Conservation (phyloP, 2,888 invertebrate genomes). For the Macrophya alboannulata region DNA sequence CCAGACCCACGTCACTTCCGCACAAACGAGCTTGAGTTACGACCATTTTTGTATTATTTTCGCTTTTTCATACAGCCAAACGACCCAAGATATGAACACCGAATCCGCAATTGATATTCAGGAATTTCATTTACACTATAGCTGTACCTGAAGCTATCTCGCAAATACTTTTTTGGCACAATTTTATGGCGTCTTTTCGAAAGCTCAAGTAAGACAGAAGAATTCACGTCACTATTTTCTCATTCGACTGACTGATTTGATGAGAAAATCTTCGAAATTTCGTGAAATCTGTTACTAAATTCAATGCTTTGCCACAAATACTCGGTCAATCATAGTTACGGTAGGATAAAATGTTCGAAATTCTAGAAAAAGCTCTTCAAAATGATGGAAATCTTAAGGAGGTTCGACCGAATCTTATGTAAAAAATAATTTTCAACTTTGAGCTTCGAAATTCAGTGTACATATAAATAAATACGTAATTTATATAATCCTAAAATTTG, state of each 20-base stretch:
- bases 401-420: too few species aligned
- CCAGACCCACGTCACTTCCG: constrained; percentile 30
- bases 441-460: too few species aligned
- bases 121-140: constrained; percentile 18
- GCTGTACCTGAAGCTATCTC: not conserved
- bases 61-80: not conserved
- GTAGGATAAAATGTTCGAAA: too few species aligned
- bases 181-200: not conserved
- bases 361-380: too few species aligned
- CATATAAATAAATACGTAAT: too few species aligned
- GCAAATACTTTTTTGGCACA: not conserved
- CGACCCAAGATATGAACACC: constrained; percentile 1
- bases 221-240: not conserved
- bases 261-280: not conserved
- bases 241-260: not conserved
- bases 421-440: too few species aligned
- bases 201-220: not conserved
- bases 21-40: constrained; percentile 23
- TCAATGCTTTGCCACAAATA: too few species aligned
- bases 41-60: constrained; percentile 33
- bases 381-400: too few species aligned
- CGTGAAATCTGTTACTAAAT: too few species aligned
- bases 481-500: too few species aligned
- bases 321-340: too few species aligned
- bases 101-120: constrained; percentile 6